phyloP scores from a whole-genome alignment of 2,797 vertebrate species.

The Coregonus sp. region DNA sequence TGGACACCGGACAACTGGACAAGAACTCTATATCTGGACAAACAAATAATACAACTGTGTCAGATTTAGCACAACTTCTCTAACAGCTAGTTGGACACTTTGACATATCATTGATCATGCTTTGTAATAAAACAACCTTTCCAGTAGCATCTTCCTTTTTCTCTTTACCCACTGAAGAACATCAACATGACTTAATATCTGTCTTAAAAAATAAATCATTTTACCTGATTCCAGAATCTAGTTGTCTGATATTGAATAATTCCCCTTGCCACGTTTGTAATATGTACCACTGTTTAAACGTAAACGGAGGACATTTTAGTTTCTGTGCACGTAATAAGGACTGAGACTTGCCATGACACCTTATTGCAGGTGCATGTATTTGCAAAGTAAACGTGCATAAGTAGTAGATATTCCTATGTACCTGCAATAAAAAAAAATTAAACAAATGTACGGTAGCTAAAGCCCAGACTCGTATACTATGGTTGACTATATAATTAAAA shows the following conservation, averaged over 20 bases:
- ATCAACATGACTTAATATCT: not conserved
- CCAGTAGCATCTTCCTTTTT: no score
- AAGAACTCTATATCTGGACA: not conserved
- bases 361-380: no score
- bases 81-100: no score
- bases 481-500: not conserved
- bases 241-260: not conserved
- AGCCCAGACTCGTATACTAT: not conserved
- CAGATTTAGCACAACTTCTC: not conserved
- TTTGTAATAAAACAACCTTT: no score
- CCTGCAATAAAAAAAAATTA: no score
- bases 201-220: not conserved
- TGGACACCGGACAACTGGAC: slow-evolving; percentile 13
- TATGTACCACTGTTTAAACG: not conserved
- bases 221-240: not conserved
- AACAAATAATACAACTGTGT: not conserved
- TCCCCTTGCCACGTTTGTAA: not conserved
- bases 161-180: not conserved
- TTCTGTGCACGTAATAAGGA: not conserved
- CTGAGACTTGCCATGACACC: not conserved
- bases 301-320: not conserved
- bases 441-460: not conserved
- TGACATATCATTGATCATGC: no score
- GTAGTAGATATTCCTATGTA: slow-evolving; percentile 18
- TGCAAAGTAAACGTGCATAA: no score